A percentile compares a stretch with the other conserved stretches of the same genome.
phyloP scores from a whole-genome alignment of 1,140 invertebrate species.

The Polyergus mexicanus region DNA sequence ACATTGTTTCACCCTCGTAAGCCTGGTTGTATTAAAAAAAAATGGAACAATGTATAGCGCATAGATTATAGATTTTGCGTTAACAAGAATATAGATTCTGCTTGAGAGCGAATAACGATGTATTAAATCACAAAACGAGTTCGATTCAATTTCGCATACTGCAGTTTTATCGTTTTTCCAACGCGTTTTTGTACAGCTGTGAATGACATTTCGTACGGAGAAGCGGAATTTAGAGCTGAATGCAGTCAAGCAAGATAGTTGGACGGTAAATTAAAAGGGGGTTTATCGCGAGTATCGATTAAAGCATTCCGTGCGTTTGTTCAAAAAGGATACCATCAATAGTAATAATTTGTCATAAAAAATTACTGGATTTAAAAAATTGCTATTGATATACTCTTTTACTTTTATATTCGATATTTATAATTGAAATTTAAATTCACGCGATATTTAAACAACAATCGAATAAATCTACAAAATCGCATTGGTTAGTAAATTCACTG shows the following conservation, averaged over 20 bases:
- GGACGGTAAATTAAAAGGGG: constrained; percentile 54
- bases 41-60: constrained; percentile 52
- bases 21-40: constrained; percentile 47
- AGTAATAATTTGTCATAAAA: constrained; percentile 42
- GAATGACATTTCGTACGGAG: constrained; percentile 32
- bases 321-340: neutral
- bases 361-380: constrained; percentile 30
- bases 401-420: neutral
- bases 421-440: neutral
- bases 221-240: constrained; percentile 31
- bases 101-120: constrained; percentile 26
- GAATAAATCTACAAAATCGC: neutral
- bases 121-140: constrained; percentile 51
- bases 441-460: neutral
- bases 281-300: constrained; percentile 52
- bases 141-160: constrained; percentile 56
- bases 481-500: neutral
- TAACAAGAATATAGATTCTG: constrained; percentile 40
- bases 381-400: neutral
- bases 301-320: constrained; percentile 13
- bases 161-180: constrained; percentile 47
- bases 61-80: neutral
- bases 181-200: constrained; percentile 43
- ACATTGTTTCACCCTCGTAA: constrained; percentile 60
- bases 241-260: constrained; percentile 44